A percentile compares a stretch with the other conserved stretches of the same genome.
Evolutionary conservation across 2,888 invertebrate species (phyloP).

Genomic region (Taphrorychus bicolor): DNA sequence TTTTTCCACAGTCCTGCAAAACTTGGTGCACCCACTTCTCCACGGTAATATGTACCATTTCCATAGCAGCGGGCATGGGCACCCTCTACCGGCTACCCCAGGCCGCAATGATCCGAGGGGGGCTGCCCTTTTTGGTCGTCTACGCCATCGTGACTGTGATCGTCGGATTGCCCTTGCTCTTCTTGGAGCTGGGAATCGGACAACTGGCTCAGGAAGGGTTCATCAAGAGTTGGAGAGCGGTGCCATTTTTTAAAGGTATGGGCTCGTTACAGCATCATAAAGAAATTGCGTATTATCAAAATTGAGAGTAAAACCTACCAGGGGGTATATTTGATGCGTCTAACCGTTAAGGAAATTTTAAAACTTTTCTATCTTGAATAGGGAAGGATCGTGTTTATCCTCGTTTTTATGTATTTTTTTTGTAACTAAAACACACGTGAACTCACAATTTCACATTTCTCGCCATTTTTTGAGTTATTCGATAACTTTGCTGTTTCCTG

Average conservation of each 20-base stretch:
- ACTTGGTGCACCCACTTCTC: slow-evolving; percentile 58
- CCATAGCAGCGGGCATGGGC: slow-evolving; percentile 65
- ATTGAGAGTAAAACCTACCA: no score
- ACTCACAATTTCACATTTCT: no score
- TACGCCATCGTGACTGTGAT: slow-evolving; percentile 61
- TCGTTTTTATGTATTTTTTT: no score
- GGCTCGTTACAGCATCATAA: no score
- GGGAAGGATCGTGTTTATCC: no score
- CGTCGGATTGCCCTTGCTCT: slow-evolving; percentile 66
- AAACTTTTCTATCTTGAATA: no score
- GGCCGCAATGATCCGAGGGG: slow-evolving; percentile 66
- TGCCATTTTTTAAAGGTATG: slow-evolving; percentile 73
- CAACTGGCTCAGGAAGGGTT: slow-evolving; percentile 72
- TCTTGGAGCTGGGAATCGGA: slow-evolving; percentile 69
- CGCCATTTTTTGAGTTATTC: no score
- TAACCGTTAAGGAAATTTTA: no score
- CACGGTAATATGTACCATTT: slow-evolving; percentile 63
- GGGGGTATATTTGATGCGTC: no score
- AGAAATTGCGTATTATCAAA: no score
- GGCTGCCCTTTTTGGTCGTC: slow-evolving; percentile 64
- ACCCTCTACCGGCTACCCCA: slow-evolving; percentile 68
- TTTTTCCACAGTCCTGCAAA: slow-evolving; percentile 51
- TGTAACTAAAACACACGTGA: no score
- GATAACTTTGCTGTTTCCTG: no score
- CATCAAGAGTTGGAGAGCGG: slow-evolving; percentile 70